Evolutionary conservation across 2,797 vertebrate genomes (phyloP), one percentile per base, ranked within the genome.

Genomic region (Nasua narica): DNA sequence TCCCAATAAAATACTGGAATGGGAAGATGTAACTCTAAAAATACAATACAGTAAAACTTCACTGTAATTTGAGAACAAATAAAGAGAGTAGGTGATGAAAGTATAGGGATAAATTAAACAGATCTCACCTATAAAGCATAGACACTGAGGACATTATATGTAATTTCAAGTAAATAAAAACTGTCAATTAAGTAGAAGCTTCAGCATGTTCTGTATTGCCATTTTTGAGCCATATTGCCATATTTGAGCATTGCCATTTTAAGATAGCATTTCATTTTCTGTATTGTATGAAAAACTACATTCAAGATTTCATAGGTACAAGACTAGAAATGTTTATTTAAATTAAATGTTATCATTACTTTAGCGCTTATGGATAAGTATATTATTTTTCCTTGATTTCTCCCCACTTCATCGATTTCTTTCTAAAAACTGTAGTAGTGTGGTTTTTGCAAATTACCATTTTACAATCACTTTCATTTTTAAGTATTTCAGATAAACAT

Each of bases 401-500:
- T 82, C 89, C 46, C 23, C 18, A 89, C 60, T 74, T 87, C 1
- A 35, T 60, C 70, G 21, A 46, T 65, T 86, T 90, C 29, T 91
- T 91, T 87, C 83, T 85, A 32, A 87, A 86, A 89, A 50, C 23
- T 52, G 6, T 50, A 48, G 13, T 92, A 95, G 91, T 16, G 43
- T 43, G 67, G 83, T 78, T 93, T 69, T 92, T 84, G 77, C 96
- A 84, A 97, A 95, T 97, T 84, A 92, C 82, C 91, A 94, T 93
- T 87, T 60, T 94, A 96, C 96, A 97, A 97, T 86, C 85, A 97
- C 91, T 96, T 84, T 97, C 96, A 96, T 79, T 97, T 95, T 95
- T 96, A 92, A 98, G 96, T 93, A 27, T 93, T 98, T 96, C 91
- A 37, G 21, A 97, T 50, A 95, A 96, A 97, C 96, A 91, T 72